Evolutionary conservation across 2,113 vertebrate genomes (phyloP), one percentile per base, ranked within the genome.

Genomic region (Callipepla californica): DNA sequence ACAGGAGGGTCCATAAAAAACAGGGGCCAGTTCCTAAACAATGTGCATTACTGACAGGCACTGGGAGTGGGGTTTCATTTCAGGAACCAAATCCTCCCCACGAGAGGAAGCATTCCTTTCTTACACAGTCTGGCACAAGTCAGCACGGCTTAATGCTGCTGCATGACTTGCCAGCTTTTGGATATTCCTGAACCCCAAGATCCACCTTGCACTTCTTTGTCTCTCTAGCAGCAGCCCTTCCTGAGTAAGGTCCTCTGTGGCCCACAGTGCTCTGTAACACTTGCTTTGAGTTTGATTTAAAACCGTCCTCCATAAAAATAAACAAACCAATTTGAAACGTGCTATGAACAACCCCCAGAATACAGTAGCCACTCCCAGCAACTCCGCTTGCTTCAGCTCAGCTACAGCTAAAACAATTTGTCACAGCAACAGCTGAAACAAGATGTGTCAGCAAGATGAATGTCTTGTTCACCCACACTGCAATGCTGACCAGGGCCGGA

Each of bases 341-440:
- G 0, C 40, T 80, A 78, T 48, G 79, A 87, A 18, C 67, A 89
- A 67, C 22, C 67, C 11, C 28, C 1, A 1, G 63, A 40, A 50
- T 59, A 73, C 73, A 89, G 86, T 74, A 88, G 53, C 74, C 7
- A 26, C 69, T 92, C 58, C 63, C 55, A 79, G 76, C 50, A 36
- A 8, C 50, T 66, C 83, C 36, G 40, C 65, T 87, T 25, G 25
- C 82, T 89, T 95, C 47, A 80, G 68, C 81, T 94, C 81, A 93
- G 59, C 90, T 92, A 58, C 3, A 53, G 93, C 74, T 95, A 86
- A 85, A 92, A 87, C 83, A 88, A 96, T 96, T 97, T 84, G 95
- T 96, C 93, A 96, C 90, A 97, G 97, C 92, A 97, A 87, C 94
- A 97, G 96, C 94, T 97, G 94, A 93, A 94, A 84, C 59, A 87